Evolutionary conservation across 2,797 vertebrate species (phyloP).

Genomic region (Distichodus sexfasciatus): DNA sequence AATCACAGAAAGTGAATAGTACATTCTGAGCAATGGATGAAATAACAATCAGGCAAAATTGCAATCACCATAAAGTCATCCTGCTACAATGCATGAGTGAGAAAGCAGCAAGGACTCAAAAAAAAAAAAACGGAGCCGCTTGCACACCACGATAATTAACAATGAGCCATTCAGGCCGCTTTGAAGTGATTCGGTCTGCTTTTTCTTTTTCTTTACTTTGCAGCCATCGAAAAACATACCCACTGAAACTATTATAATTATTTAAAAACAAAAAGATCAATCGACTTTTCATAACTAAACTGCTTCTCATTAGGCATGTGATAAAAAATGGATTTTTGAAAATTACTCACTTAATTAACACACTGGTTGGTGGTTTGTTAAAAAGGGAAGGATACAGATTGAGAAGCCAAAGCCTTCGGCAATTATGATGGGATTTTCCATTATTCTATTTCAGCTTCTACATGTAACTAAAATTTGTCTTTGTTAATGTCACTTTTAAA

Average conservation of each 20-base stretch:
- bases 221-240: conserved; percentile 28
- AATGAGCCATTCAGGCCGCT: conserved; percentile 18
- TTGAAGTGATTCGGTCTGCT: background rate
- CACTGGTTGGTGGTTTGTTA: background rate
- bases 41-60: conserved; percentile 43
- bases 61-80: conserved; percentile 40
- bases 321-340: conserved; percentile 7
- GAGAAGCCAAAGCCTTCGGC: background rate
- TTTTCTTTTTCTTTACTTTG: conserved; percentile 5
- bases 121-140: conserved; percentile 11
- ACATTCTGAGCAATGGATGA: conserved; percentile 9
- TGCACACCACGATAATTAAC: conserved; percentile 20
- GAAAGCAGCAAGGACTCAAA: conserved; percentile 26
- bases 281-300: conserved; percentile 22
- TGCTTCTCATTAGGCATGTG: conserved; percentile 23
- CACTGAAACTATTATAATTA: conserved; percentile 28
- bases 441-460: background rate
- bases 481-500: conserved; percentile 12
- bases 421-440: conserved; percentile 5
- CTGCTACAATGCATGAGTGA: conserved; percentile 3
- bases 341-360: conserved; percentile 14
- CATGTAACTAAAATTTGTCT: conserved; percentile 19
- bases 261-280: conserved; percentile 21
- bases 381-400: background rate
- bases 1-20: conserved; percentile 21